These are phyloP conservation scores for Drosophila kikkawai DNA, from an alignment of 1,140 invertebrate genomes.

Conservation along the genomic window DNA sequence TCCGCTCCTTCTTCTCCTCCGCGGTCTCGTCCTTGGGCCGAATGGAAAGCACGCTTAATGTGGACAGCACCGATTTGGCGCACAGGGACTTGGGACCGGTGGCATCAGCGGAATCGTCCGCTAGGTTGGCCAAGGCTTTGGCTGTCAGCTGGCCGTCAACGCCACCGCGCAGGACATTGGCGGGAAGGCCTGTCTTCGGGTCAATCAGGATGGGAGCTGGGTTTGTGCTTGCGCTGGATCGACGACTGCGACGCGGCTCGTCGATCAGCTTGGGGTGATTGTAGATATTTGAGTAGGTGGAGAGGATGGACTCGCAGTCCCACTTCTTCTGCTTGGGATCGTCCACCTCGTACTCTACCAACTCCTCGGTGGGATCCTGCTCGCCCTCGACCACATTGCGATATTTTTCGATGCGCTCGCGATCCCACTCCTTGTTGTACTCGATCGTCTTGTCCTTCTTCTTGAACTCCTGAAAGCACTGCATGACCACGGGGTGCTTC, in stretches of 20 bases:
- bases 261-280: slow-evolving; percentile 96
- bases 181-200: slow-evolving; percentile 90
- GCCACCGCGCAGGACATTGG: slow-evolving; percentile 87
- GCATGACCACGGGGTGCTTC: slow-evolving; percentile 89
- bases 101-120: slow-evolving; percentile 85
- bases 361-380: slow-evolving; percentile 86
- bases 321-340: slow-evolving; percentile 89
- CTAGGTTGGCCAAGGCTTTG: slow-evolving; percentile 89
- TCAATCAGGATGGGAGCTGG: slow-evolving; percentile 89
- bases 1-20: slow-evolving; percentile 93
- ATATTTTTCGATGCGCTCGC: slow-evolving; percentile 87
- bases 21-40: slow-evolving; percentile 93
- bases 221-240: slow-evolving; percentile 80
- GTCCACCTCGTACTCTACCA: slow-evolving; percentile 87
- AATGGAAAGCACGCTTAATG: slow-evolving; percentile 89
- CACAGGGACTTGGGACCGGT: slow-evolving; percentile 86
- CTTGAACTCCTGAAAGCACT: slow-evolving; percentile 88
- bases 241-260: slow-evolving; percentile 88
- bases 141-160: slow-evolving; percentile 88
- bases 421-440: slow-evolving; percentile 88
- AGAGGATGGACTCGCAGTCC: slow-evolving; percentile 97
- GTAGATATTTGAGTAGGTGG: slow-evolving; percentile 95
- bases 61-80: slow-evolving; percentile 89
- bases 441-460: slow-evolving; percentile 87
- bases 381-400: slow-evolving; percentile 87